Evolutionary conservation across 2,113 vertebrate genomes (phyloP).

Genomic region (Redunca redunca): DNA sequence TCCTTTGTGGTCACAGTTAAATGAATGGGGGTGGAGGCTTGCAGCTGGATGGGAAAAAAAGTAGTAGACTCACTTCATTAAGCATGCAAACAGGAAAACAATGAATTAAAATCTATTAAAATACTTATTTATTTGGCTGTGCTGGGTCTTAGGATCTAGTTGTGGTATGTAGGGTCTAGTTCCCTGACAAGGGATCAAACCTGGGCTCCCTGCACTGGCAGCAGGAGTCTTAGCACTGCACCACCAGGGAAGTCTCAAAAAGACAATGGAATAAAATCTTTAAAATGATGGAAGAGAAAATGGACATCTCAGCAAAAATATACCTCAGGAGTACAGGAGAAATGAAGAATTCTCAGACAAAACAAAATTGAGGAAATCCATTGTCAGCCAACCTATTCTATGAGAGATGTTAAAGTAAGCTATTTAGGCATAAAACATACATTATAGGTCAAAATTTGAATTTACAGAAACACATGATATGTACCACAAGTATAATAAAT

Average conservation of each 20-base stretch:
- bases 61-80: neutral
- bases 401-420: neutral
- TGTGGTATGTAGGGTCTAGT: neutral
- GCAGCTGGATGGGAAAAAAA: neutral
- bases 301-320: neutral
- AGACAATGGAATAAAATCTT: neutral
- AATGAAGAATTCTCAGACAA: neutral
- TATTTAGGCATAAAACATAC: neutral
- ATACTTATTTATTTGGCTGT: neutral
- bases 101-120: neutral
- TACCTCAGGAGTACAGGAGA: neutral
- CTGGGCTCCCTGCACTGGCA: neutral
- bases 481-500: neutral
- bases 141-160: neutral
- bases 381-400: neutral
- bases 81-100: neutral
- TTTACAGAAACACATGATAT: neutral
- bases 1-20: neutral
- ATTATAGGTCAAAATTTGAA: neutral
- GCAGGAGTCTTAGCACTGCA: neutral
- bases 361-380: neutral
- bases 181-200: neutral
- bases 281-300: neutral
- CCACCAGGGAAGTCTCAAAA: neutral
- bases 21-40: neutral